Evolutionary conservation across 2,888 invertebrate genomes (phyloP).

Genomic region (Pemphredon lugubris): DNA sequence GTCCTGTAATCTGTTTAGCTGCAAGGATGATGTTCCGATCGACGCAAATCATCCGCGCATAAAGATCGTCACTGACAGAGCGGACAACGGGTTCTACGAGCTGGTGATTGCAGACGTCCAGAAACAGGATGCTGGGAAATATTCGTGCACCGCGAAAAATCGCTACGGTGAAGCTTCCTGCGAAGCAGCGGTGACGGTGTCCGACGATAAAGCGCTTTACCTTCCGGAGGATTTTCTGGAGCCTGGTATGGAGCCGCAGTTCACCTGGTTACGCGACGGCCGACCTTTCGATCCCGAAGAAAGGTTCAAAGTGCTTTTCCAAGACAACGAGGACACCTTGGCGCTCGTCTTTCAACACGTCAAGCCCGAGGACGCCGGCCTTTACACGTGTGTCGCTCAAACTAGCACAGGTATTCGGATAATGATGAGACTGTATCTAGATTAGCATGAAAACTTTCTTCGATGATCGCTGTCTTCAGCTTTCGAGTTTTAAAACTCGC

Average conservation of each 20-base stretch:
- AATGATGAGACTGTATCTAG: not conserved
- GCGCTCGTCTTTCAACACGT: conserved; percentile 97
- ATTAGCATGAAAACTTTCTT: not conserved
- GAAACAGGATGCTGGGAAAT: conserved; percentile 90
- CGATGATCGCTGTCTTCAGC: too few relatives aligned
- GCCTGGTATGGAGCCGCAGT: conserved; percentile 89
- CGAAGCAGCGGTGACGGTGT: conserved; percentile 90
- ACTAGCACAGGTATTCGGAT: conserved; percentile 86
- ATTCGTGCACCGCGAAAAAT: conserved; percentile 92
- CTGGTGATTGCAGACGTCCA: conserved; percentile 92
- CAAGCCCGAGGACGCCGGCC: conserved; percentile 95
- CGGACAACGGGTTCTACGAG: conserved; percentile 93
- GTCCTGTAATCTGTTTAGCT: too few relatives aligned
- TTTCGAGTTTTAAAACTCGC: too few relatives aligned
- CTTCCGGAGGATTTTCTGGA: conserved; percentile 86
- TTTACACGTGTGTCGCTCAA: conserved; percentile 98
- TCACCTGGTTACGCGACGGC: conserved; percentile 94
- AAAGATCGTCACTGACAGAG: conserved; percentile 88
- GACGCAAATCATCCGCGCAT: conserved; percentile 86
- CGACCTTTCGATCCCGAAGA: conserved; percentile 93
- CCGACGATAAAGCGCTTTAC: conserved; percentile 91
- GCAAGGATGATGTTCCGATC: conserved; percentile 90
- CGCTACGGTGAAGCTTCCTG: conserved; percentile 89
- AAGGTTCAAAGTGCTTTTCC: conserved; percentile 93
- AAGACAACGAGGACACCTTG: conserved; percentile 95